Evolutionary conservation across 2,797 vertebrate species (phyloP).

Genomic region (Pipistrellus pipistrellus): DNA sequence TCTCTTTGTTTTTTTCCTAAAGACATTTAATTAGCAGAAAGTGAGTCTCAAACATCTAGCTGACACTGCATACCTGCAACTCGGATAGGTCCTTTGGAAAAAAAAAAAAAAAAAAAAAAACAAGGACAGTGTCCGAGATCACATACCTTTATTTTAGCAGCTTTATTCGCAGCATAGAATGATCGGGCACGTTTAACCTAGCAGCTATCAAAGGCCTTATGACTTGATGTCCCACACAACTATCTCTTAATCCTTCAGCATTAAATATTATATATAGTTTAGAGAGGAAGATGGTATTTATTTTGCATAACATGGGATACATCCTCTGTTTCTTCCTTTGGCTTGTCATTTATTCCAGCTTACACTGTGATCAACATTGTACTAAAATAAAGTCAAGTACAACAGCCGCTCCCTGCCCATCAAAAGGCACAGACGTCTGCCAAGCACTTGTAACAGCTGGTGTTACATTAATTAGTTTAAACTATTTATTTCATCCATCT

Average conservation of each 20-base stretch:
- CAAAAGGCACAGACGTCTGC: conserved; percentile 99
- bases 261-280: conserved; percentile 82
- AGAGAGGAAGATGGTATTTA: conserved; percentile 86
- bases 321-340: conserved; percentile 92
- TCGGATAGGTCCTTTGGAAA: conserved; percentile 73
- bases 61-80: conserved; percentile 61
- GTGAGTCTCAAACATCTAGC: conserved; percentile 62
- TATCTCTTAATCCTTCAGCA: conserved; percentile 7
- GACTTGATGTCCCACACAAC: conserved; percentile 78
- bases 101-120: not conserved
- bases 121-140: conserved; percentile 76
- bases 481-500: conserved; percentile 99
- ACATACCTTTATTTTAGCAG: conserved; percentile 65
- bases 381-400: conserved; percentile 98
- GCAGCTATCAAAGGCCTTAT: conserved; percentile 77
- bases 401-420: conserved; percentile 96
- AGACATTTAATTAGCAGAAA: conserved; percentile 71
- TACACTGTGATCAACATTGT: conserved; percentile 98
- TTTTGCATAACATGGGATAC: conserved; percentile 87
- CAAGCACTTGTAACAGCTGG: conserved; percentile 99
- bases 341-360: conserved; percentile 97
- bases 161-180: conserved; percentile 59
- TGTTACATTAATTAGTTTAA: conserved; percentile 99
- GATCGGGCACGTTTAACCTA: conserved; percentile 74
- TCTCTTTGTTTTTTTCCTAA: conserved; percentile 41